Base-by-base conservation (phyloP, 2,888 invertebrate genomes). In the Meliscaeva auricollis region DNA sequence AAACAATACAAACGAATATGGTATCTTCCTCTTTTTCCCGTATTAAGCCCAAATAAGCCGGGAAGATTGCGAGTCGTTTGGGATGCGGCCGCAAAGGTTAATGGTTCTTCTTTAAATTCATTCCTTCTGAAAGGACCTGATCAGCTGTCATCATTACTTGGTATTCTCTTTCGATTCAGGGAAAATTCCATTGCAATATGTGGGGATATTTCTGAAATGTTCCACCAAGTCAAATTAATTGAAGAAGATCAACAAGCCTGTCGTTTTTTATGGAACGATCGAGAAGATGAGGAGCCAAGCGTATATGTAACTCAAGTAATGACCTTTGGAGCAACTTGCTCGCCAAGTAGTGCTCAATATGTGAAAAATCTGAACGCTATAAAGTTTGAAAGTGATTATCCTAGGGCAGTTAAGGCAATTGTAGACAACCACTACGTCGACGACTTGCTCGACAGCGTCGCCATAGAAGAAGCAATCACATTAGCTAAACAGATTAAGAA, bases 281-380 rank as follows among this genome's bases (percentile, higher is more conserved):
- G 30, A 30, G 54, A 56, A 35, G 11, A 35, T 32, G 15, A 56
- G 35, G 35, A 56, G 32, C 56, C 56, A 56, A 20, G 11, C 17
- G 38, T 38, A 20, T 38, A 38, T 38, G 38, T 38, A 13, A 58
- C 58, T 20, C 69, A 52, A 54, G 54, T 52, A n/a, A 46, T 48
- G 52, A 52, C 68, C 13, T 48, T 60, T 60, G 60, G 60, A 41
- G 60, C 60, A 20, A 41, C 41, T 11, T 60, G 60, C 13, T 41
- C 44, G 22, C 44, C 62, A 15, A 62, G 62, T 44, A 44, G 62
- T 26, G 62, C 62, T 44, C 62, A 44, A 26, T 62, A 62, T 44
- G 62, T 44, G n/a, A 62, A 62, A 26, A 44, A 62, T 44, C 22
- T 22, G 22, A 62, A 62, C 20, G 44, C 44, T 44, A 22, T 26